phyloP scores from a whole-genome alignment of 2,797 vertebrate species.

The Myiothlypis chrysogaster region DNA sequence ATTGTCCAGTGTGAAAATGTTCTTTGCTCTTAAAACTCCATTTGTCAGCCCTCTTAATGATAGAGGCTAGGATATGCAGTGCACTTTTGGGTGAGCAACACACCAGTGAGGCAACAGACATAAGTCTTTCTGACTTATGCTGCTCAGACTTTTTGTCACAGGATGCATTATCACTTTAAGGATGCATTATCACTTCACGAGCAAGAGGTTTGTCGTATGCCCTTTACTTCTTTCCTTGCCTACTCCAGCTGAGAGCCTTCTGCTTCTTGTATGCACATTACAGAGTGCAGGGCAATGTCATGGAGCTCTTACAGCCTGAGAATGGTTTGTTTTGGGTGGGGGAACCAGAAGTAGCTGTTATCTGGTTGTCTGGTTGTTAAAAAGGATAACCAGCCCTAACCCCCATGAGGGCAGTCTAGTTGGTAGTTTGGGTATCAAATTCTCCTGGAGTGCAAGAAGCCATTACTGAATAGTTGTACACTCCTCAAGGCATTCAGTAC shows the following conservation, averaged over 20 bases:
- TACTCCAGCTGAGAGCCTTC: not conserved
- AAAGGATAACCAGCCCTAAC: not conserved
- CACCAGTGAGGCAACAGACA: not conserved
- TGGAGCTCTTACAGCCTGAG: not conserved
- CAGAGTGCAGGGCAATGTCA: not conserved
- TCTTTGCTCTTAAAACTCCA: not conserved
- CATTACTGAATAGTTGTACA: not conserved
- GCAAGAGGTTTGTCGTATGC: not conserved
- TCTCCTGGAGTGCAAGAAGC: not conserved
- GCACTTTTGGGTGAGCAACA: not conserved
- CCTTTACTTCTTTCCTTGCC: not conserved
- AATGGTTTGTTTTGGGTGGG: not conserved
- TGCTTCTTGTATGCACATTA: not conserved
- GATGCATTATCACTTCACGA: not conserved
- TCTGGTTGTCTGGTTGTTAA: not conserved
- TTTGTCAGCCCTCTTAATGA: not conserved
- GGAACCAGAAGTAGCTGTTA: not conserved
- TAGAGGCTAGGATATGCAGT: not conserved
- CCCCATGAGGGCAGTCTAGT: not conserved
- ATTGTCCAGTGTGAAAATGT: not conserved
- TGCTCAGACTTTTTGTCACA: not conserved
- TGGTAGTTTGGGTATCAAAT: not conserved
- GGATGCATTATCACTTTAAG: not conserved
- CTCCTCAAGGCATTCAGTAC: not conserved
- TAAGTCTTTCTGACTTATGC: not conserved